Evolutionary conservation across 1,140 invertebrate genomes (phyloP).

Genomic region (Notospermus geniculatus): DNA sequence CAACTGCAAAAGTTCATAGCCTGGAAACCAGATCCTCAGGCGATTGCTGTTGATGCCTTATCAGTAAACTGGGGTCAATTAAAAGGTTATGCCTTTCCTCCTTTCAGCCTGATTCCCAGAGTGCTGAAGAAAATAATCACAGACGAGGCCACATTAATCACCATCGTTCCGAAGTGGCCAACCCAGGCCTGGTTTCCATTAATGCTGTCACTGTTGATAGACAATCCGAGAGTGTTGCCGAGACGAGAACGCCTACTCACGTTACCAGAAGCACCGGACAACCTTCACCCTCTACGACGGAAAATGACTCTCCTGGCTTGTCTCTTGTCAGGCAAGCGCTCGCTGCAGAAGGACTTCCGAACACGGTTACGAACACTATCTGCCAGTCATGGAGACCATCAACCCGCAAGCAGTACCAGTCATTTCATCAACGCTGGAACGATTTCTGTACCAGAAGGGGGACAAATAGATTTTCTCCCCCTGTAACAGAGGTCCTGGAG

Average conservation of each 20-base stretch:
- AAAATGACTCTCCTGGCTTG: background rate
- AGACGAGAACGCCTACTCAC: background rate
- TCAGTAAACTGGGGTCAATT: background rate
- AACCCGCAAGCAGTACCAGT: background rate
- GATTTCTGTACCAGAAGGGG: too few species aligned
- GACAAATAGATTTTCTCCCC: too few species aligned
- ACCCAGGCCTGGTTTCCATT: background rate
- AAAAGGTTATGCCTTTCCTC: background rate
- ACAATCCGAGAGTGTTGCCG: background rate
- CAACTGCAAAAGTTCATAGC: background rate
- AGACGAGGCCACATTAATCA: background rate
- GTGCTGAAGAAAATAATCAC: background rate
- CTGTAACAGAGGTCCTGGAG: too few species aligned
- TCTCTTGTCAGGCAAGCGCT: background rate
- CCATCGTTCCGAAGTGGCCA: background rate
- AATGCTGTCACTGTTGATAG: background rate
- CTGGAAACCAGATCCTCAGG: background rate
- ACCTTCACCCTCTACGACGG: background rate
- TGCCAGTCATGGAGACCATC: background rate
- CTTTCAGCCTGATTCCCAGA: background rate
- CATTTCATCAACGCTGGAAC: too few species aligned
- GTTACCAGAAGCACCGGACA: background rate
- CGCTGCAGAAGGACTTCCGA: background rate
- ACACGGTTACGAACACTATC: background rate
- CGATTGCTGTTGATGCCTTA: background rate